These are phyloP conservation scores for Tachina lurida DNA, from an alignment of 2,888 invertebrate genomes.

Conservation along the genomic window DNA sequence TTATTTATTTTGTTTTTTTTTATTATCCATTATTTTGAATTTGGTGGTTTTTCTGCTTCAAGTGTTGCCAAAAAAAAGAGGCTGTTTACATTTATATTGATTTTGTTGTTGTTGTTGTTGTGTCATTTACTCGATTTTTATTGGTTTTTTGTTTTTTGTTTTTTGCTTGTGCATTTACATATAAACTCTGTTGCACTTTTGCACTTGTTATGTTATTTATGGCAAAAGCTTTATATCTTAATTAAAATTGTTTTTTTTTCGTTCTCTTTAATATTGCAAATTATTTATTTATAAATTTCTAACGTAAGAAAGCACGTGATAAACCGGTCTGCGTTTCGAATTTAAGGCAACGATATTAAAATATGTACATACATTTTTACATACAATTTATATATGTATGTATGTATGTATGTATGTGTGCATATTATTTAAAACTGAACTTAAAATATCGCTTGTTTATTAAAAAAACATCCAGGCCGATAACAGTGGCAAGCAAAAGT, in stretches of 20 bases:
- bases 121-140: background rate
- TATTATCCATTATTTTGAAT: background rate
- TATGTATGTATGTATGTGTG: no score
- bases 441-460: constrained; percentile 16
- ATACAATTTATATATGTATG: no score
- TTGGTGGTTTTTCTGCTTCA: background rate
- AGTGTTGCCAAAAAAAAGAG: constrained; percentile 3
- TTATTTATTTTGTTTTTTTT: constrained; percentile 4
- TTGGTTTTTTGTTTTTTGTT: background rate
- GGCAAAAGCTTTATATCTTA: constrained; percentile 32
- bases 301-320: constrained; percentile 68
- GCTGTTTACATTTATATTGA: background rate
- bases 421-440: constrained; percentile 25
- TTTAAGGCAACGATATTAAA: constrained; percentile 5
- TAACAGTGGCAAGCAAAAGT: constrained; percentile 29
- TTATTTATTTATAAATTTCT: constrained; percentile 32
- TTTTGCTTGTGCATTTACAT: background rate
- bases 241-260: constrained; percentile 49
- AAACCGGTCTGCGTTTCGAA: constrained; percentile 60
- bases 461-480: background rate
- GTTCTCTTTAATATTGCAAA: constrained; percentile 22
- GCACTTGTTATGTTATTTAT: constrained; percentile 51
- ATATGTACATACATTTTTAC: background rate
- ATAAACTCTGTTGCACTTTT: constrained; percentile 46
- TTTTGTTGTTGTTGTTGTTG: constrained; percentile 5